Evolutionary conservation across 2,113 vertebrate genomes (phyloP).

Genomic region (Urocynchramus pylzowi): DNA sequence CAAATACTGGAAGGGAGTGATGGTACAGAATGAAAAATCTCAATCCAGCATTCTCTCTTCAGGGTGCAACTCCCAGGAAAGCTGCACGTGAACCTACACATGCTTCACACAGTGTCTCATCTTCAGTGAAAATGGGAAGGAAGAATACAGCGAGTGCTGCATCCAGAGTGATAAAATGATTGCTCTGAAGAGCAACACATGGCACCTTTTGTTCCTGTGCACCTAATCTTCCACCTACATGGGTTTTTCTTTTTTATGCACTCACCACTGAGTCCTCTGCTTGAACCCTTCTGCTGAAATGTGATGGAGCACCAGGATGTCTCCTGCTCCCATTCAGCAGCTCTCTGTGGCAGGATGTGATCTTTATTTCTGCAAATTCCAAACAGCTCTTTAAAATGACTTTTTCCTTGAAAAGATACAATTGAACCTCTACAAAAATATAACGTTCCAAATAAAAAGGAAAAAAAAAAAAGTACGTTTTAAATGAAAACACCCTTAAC

Average conservation of each 20-base stretch:
- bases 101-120: neutral
- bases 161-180: conserved; percentile 13
- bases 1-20: neutral
- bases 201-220: conserved; percentile 22
- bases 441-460: neutral
- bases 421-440: neutral
- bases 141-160: neutral
- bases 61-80: neutral
- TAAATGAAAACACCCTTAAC: neutral
- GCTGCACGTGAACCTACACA: neutral
- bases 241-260: neutral
- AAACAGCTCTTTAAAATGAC: neutral
- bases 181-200: neutral
- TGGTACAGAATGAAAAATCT: neutral
- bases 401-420: neutral
- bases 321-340: neutral
- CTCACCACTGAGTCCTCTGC: neutral
- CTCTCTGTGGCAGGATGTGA: neutral
- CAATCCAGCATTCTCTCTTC: neutral
- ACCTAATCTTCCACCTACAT: conserved; percentile 20
- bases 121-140: neutral
- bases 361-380: neutral
- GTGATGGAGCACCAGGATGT: neutral
- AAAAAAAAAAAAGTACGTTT: neutral
- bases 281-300: neutral